phyloP scores from a whole-genome alignment of 2,888 invertebrate species.

The Cylindroiulus punctatus region DNA sequence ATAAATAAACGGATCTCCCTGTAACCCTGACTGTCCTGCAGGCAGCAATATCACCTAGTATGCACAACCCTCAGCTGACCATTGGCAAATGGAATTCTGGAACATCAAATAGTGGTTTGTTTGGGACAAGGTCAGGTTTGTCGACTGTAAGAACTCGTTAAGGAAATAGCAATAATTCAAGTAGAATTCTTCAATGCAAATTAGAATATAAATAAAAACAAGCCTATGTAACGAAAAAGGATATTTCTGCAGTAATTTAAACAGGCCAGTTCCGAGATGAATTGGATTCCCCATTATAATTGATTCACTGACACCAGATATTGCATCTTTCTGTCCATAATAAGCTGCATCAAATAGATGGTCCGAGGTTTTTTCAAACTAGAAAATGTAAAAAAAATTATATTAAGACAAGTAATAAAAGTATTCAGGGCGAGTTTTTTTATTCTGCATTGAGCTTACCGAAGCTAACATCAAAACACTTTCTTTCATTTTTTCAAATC shows the following conservation, averaged over 20 bases:
- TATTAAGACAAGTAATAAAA: neutral
- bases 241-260: constrained; percentile 81
- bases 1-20: neutral
- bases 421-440: neutral
- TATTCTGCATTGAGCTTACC: constrained; percentile 69
- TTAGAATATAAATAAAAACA: neutral
- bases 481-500: constrained; percentile 98
- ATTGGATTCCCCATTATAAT: constrained; percentile 98
- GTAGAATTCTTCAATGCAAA: neutral
- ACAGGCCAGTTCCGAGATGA: constrained; percentile 91
- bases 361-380: constrained; percentile 99
- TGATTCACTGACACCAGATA: constrained; percentile 97
- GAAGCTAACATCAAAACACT: constrained; percentile 98
- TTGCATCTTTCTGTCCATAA: constrained; percentile 94
- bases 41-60: neutral
- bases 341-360: constrained; percentile 99
- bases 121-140: neutral
- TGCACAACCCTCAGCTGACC: neutral
- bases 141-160: neutral
- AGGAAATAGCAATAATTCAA: constrained; percentile 10
- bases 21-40: neutral
- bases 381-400: neutral
- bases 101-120: neutral
- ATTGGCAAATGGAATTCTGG: neutral
- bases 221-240: constrained; percentile 55